phyloP scores from a whole-genome alignment of 1,140 invertebrate genomes.

The Theocolax elegans region DNA sequence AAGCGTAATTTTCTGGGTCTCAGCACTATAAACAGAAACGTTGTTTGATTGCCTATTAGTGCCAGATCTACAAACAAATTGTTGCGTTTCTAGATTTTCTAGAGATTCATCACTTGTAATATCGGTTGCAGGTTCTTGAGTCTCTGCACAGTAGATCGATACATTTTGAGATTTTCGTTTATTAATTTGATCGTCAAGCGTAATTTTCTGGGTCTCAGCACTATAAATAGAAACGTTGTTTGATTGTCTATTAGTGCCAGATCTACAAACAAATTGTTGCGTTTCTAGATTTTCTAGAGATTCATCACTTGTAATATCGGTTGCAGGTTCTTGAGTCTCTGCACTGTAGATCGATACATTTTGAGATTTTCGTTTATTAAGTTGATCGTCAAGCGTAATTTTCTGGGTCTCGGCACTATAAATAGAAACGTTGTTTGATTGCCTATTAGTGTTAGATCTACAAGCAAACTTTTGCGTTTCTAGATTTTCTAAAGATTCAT shows the following conservation, averaged over 20 bases:
- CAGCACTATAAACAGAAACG: neutral
- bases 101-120: no score
- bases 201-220: constrained; percentile 12
- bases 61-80: constrained; percentile 7
- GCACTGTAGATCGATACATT: constrained; percentile 15
- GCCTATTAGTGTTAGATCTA: neutral
- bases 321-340: constrained; percentile 17
- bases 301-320: neutral
- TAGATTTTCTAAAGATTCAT: constrained; percentile 20
- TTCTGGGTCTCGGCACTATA: constrained; percentile 23
- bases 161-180: neutral
- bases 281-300: constrained; percentile 28
- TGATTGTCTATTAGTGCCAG: neutral
- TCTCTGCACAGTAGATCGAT: constrained; percentile 12
- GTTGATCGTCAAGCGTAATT: neutral
- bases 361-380: neutral
- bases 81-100: constrained; percentile 28
- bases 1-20: no score
- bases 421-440: constrained; percentile 3
- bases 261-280: constrained; percentile 18
- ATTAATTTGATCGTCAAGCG: neutral
- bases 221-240: constrained; percentile 1
- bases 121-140: neutral
- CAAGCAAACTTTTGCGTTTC: constrained; percentile 9
- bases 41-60: neutral